Conservation (phyloP, 1,140 invertebrate genomes). For the Lethocerus indicus region DNA sequence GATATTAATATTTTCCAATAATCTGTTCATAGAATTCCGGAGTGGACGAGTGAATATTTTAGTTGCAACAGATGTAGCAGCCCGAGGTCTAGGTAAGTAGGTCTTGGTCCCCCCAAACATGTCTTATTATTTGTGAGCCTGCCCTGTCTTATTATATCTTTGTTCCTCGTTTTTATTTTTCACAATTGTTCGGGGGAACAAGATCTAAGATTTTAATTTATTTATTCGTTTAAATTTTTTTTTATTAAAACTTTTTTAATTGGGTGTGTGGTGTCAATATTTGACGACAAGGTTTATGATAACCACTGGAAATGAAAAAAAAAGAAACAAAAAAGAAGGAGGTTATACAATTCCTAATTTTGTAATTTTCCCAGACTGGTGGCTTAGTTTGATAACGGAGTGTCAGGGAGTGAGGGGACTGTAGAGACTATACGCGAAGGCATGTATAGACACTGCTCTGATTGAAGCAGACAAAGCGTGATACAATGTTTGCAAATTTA, state of each 20-base stretch:
- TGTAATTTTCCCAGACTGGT: too few relatives aligned
- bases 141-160: neutral
- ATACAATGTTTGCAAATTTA: too few relatives aligned
- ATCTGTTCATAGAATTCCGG: conserved; percentile 60
- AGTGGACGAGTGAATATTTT: conserved; percentile 79
- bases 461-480: too few relatives aligned
- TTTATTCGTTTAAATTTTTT: neutral
- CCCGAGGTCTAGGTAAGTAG: conserved; percentile 77
- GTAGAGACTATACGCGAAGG: too few relatives aligned
- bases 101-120: neutral
- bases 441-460: too few relatives aligned
- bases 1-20: neutral
- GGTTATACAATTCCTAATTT: too few relatives aligned
- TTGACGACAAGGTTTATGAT: too few relatives aligned
- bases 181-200: neutral
- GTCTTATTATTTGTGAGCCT: neutral
- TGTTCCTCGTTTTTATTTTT: neutral
- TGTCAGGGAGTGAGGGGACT: too few relatives aligned
- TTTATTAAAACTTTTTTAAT: neutral
- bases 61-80: conserved; percentile 96
- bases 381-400: too few relatives aligned
- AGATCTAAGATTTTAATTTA: neutral
- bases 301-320: too few relatives aligned
- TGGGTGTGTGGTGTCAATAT: neutral
- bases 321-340: too few relatives aligned